A percentile compares a stretch with the other conserved stretches of the same genome.
Conservation (phyloP, 2,888 invertebrate genomes). For the Acanthosepion lycidas region DNA sequence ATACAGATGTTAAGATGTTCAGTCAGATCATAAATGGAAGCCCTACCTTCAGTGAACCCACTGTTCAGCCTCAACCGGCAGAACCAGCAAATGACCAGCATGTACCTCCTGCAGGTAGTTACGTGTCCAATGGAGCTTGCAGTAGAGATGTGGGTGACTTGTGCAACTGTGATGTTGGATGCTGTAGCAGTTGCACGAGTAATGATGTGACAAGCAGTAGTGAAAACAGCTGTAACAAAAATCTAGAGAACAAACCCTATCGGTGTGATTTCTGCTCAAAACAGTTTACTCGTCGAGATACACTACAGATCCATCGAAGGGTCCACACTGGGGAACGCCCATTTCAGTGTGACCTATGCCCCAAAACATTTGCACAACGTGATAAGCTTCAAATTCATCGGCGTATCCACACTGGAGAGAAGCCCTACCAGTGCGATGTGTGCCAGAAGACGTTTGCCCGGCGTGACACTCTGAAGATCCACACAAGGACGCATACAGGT, state of each 20-base stretch:
- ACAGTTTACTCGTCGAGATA: slow-evolving; percentile 38
- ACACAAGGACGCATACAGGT: neutral
- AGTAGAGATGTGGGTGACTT: neutral
- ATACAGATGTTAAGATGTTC: slow-evolving; percentile 41
- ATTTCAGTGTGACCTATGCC: slow-evolving; percentile 21
- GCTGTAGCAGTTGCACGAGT: neutral
- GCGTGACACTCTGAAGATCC: neutral
- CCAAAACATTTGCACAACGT: slow-evolving; percentile 35
- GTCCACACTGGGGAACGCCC: slow-evolving; percentile 37
- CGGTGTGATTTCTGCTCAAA: slow-evolving; percentile 2
- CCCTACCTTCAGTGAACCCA: neutral
- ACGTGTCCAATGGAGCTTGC: neutral
- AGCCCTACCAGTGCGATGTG: neutral
- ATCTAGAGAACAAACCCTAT: neutral
- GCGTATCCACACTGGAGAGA: slow-evolving; percentile 36
- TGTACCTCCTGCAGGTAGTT: neutral
- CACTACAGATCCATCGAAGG: neutral
- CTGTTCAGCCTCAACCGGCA: neutral
- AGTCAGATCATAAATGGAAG: slow-evolving; percentile 15
- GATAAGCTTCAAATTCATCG: slow-evolving; percentile 45
- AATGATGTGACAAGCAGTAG: neutral
- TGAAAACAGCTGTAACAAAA: neutral
- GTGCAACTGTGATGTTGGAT: neutral
- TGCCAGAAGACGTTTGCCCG: slow-evolving; percentile 40
- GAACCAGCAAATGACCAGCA: neutral